Base-by-base conservation (phyloP, 2,888 invertebrate species). In the Mythimna lalbum region DNA sequence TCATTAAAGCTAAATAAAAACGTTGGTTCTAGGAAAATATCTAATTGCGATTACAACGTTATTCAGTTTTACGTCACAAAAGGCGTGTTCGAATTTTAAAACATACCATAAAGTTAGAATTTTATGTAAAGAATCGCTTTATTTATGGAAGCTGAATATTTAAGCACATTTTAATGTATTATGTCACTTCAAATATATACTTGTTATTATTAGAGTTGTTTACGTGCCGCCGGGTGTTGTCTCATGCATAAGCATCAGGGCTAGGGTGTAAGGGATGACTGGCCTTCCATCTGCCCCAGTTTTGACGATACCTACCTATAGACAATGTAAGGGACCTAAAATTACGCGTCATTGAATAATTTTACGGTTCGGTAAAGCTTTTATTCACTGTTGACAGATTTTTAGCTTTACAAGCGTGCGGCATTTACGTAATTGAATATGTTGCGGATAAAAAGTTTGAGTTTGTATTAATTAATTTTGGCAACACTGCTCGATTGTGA, bases 221-320 rank as follows among this genome's bases (percentile, higher is more conserved):
- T 86, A 83, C 86, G 72, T 81, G 72, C 72, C 76, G 76, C 43
- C 68, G 81, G 81, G 82, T 80, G 79, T 63, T 76, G 82, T 52
- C 83, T 89, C 89, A 89, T 90, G 89, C 90, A 90, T 90, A 89
- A 84, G 82, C 81, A 89, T 87, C 78, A 74, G 71, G 69, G 73
- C 75, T 76, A 74, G 73, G 67, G 70, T 68, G 64, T 72, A 79
- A 76, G 82, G 80, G 65, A 72, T 52, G 71, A 59, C 70, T 69
- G 74, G 59, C 78, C 72, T 73, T 80, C 50, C 52, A 63, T 49
- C 50, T 78, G 86, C 63, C 85, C 84, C 78, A 82, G 70, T 81
- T 84, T 75, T 69, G 52, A 79, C 60, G 39, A 39, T 66, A 69
- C 21, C 49, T 31, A 53, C 17, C 33, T 56, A 53, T 65, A 59